Evolutionary conservation across 1,140 invertebrate genomes (phyloP).

Genomic region (Micrasema minimum): DNA sequence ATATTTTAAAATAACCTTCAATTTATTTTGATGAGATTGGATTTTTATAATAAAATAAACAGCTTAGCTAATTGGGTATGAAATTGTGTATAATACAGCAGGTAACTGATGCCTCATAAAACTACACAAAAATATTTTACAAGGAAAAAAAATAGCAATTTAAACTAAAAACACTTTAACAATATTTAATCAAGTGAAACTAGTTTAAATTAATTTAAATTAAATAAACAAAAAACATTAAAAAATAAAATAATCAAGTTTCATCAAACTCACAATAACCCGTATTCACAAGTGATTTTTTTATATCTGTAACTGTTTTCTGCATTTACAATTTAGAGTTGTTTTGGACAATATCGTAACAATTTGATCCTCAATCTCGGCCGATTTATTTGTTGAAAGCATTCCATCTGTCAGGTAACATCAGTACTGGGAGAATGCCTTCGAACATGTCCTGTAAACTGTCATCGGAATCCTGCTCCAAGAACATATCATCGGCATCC

Average conservation of each 20-base stretch:
- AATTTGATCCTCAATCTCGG: too few relatives aligned
- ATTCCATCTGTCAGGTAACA: neutral
- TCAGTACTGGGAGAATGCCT: neutral
- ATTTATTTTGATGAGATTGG: neutral
- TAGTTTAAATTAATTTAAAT: neutral
- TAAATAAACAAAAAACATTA: slow-evolving; percentile 11
- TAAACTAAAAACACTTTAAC: neutral
- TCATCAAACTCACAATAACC: too few relatives aligned
- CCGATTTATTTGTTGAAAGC: too few relatives aligned
- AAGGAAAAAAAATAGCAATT: slow-evolving; percentile 7
- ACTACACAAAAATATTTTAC: slow-evolving; percentile 10
- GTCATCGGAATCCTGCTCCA: neutral
- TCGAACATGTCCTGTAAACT: neutral
- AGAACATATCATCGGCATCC: slow-evolving; percentile 5
- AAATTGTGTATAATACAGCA: slow-evolving; percentile 21
- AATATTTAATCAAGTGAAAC: slow-evolving; percentile 8
- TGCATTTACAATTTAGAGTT: too few relatives aligned
- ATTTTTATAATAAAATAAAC: slow-evolving; percentile 1
- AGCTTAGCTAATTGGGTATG: slow-evolving; percentile 1
- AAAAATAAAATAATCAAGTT: neutral
- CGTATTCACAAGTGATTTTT: too few relatives aligned
- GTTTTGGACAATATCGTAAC: too few relatives aligned
- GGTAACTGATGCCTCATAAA: slow-evolving; percentile 20
- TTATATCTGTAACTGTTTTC: too few relatives aligned
- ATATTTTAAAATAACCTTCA: slow-evolving; percentile 1